These are phyloP conservation scores for Glossophaga mutica DNA, from an alignment of 2,797 vertebrate genomes.

Conservation along the genomic window DNA sequence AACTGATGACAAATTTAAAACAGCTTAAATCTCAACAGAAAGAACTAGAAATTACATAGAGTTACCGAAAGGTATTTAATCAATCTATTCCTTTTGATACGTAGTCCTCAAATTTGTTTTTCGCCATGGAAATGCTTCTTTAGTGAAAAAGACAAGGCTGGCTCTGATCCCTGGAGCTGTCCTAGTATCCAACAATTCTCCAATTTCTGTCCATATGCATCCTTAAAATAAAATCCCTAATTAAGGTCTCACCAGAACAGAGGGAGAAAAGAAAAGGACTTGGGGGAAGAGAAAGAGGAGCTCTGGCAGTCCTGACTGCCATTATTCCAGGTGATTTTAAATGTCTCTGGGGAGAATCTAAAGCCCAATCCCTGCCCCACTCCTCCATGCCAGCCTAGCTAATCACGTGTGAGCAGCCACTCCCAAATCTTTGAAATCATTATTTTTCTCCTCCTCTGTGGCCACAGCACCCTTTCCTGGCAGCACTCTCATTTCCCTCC, in stretches of 20 bases:
- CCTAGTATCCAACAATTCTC: neutral
- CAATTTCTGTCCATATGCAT: neutral
- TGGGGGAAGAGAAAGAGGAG: neutral
- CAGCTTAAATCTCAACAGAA: neutral
- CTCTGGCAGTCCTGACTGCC: neutral
- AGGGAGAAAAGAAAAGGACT: neutral
- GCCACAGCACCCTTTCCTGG: neutral
- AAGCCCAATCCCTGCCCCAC: neutral
- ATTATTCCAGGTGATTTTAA: neutral
- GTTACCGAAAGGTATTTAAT: neutral
- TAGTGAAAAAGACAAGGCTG: neutral
- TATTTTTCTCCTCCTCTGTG: neutral
- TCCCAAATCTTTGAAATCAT: neutral
- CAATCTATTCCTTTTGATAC: neutral
- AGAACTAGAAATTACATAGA: neutral
- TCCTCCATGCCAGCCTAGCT: neutral
- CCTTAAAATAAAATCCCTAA: neutral
- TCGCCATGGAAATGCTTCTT: neutral
- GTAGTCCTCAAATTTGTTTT: neutral
- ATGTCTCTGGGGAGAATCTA: neutral
- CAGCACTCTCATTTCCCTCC: neutral
- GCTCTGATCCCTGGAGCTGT: neutral
- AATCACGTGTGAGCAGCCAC: neutral
- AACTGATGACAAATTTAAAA: neutral
- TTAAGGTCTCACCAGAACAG: neutral